A percentile compares a stretch with the other conserved stretches of the same genome.
phyloP scores from a whole-genome alignment of 2,113 vertebrate species.

The Percina caprodes region DNA sequence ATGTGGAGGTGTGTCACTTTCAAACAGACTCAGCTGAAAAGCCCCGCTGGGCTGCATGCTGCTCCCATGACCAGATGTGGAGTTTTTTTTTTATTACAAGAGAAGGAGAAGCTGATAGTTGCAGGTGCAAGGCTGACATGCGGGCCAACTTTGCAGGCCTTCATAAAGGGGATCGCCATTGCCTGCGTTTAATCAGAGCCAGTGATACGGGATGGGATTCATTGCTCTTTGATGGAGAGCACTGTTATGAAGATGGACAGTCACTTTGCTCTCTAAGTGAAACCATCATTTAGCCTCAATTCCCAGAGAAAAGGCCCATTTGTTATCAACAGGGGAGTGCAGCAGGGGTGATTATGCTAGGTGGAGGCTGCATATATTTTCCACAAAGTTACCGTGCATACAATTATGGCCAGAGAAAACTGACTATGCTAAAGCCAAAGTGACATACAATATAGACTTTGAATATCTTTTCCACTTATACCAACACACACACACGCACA shows the following conservation, averaged over 20 bases:
- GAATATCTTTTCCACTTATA: slow-evolving; percentile 42
- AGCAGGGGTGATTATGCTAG: slow-evolving; percentile 76
- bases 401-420: slow-evolving; percentile 69
- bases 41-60: slow-evolving; percentile 44
- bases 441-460: slow-evolving; percentile 57
- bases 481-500: slow-evolving; percentile 10
- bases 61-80: slow-evolving; percentile 83
- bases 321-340: slow-evolving; percentile 84
- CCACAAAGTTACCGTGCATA: slow-evolving; percentile 81
- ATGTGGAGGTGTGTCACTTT: slow-evolving; percentile 84
- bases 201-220: slow-evolving; percentile 92
- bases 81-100: slow-evolving; percentile 83
- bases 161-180: slow-evolving; percentile 83
- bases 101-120: slow-evolving; percentile 84
- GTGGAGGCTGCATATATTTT: slow-evolving; percentile 83
- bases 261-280: slow-evolving; percentile 89
- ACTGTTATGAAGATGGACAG: slow-evolving; percentile 88
- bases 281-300: slow-evolving; percentile 88
- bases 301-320: slow-evolving; percentile 86
- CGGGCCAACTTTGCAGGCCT: slow-evolving; percentile 70
- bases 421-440: slow-evolving; percentile 58
- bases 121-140: slow-evolving; percentile 89
- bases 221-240: slow-evolving; percentile 89
- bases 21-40: slow-evolving; percentile 74
- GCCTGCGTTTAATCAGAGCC: slow-evolving; percentile 94